Evolutionary conservation across 2,888 invertebrate species (phyloP).

Genomic region (Meteorus cinctellus): DNA sequence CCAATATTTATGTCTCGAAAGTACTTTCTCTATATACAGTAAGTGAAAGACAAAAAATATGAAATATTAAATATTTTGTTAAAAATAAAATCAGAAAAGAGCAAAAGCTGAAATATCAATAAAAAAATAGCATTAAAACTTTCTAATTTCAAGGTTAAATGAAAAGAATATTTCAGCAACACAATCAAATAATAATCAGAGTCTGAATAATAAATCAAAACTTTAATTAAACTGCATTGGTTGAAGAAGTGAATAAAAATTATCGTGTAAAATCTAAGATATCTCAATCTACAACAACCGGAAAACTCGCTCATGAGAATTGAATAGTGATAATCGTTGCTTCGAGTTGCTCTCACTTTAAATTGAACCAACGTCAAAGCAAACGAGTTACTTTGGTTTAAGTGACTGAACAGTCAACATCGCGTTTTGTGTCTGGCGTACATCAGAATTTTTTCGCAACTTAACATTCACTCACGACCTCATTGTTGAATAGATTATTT

Average conservation of each 20-base stretch:
- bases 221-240: background rate
- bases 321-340: constrained; percentile 31
- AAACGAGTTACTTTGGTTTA: constrained; percentile 61
- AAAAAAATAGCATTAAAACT: constrained; percentile 17
- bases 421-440: constrained; percentile 31
- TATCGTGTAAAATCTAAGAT: constrained; percentile 36
- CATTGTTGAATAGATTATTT: constrained; percentile 5
- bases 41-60: background rate
- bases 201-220: background rate
- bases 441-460: constrained; percentile 12
- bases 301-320: constrained; percentile 9
- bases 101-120: background rate
- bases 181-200: background rate
- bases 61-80: background rate
- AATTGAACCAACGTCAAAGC: constrained; percentile 62
- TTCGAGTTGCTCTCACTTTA: constrained; percentile 55
- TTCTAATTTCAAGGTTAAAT: background rate
- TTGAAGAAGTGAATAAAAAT: background rate
- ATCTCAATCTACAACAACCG: background rate
- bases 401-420: constrained; percentile 58
- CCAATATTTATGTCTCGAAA: background rate
- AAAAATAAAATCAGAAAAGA: background rate
- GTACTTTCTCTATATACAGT: background rate
- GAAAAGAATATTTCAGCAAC: background rate
- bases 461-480: constrained; percentile 6